Conservation (phyloP, 2,888 invertebrate species). For the Ypsolopha sequella region DNA sequence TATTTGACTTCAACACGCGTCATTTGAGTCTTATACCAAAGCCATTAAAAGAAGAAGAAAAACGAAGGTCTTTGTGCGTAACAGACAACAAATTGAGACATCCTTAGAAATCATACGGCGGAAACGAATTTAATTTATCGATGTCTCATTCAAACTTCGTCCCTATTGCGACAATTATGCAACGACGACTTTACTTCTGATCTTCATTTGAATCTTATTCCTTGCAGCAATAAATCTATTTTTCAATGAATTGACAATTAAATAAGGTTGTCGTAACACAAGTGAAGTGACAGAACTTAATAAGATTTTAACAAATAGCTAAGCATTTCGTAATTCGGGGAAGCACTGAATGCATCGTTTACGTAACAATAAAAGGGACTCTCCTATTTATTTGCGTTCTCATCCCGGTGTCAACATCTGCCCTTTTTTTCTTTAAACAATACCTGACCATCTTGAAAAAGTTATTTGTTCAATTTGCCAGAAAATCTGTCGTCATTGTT, state of each 20-base stretch:
- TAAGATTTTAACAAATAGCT: conserved; percentile 68
- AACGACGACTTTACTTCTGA: conserved; percentile 20
- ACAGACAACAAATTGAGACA: conserved; percentile 62
- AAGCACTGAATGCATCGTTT: conserved; percentile 59
- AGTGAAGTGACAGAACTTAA: conserved; percentile 60
- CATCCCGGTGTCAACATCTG: conserved; percentile 57
- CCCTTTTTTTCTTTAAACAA: conserved; percentile 42
- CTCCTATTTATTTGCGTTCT: conserved; percentile 42
- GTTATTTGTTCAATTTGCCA: conserved; percentile 67
- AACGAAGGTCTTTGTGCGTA: conserved; percentile 30
- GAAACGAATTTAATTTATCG: conserved; percentile 69
- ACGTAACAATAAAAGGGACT: conserved; percentile 49
- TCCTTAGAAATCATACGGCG: conserved; percentile 60
- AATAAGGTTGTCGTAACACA: conserved; percentile 9
- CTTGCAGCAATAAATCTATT: neutral
- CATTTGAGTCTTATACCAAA: conserved; percentile 36
- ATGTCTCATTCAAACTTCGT: conserved; percentile 54
- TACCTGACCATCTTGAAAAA: conserved; percentile 48
- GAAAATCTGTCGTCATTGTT: conserved; percentile 39
- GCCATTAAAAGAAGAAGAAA: conserved; percentile 28
- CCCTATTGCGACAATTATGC: conserved; percentile 52
- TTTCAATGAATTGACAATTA: neutral
- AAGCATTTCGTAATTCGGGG: conserved; percentile 66
- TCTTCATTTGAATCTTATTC: conserved; percentile 13
- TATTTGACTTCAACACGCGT: conserved; percentile 19